Conservation (phyloP, 2,888 invertebrate genomes). For the Drosophila putrida region DNA sequence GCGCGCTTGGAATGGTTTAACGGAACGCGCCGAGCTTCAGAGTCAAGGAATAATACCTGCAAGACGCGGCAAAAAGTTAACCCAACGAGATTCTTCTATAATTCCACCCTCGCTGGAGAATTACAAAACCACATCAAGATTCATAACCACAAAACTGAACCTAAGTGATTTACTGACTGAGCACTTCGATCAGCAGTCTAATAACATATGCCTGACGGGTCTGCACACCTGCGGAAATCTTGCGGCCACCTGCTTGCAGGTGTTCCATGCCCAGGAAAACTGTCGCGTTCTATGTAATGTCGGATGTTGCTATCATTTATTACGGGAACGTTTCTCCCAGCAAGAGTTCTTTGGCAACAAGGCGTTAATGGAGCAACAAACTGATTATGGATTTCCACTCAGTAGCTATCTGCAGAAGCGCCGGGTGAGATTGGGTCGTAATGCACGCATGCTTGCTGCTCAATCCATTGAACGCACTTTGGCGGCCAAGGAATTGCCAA, state of each 20-base stretch:
- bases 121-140: slow-evolving; percentile 88
- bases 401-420: slow-evolving; percentile 87
- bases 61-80: slow-evolving; percentile 71
- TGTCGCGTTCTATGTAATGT: slow-evolving; percentile 91
- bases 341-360: slow-evolving; percentile 82
- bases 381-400: slow-evolving; percentile 89
- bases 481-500: slow-evolving; percentile 87
- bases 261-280: slow-evolving; percentile 87
- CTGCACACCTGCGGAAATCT: slow-evolving; percentile 96
- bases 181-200: slow-evolving; percentile 85
- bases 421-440: slow-evolving; percentile 88
- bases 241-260: slow-evolving; percentile 89
- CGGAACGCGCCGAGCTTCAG: slow-evolving; percentile 86
- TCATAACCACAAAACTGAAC: slow-evolving; percentile 88
- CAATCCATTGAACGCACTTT: slow-evolving; percentile 92
- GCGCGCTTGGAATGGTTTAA: slow-evolving; percentile 88
- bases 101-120: slow-evolving; percentile 52
- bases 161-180: slow-evolving; percentile 86
- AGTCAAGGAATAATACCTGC: slow-evolving; percentile 83
- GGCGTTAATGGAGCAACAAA: slow-evolving; percentile 71
- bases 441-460: slow-evolving; percentile 94
- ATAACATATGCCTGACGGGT: slow-evolving; percentile 88
- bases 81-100: slow-evolving; percentile 24
- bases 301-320: slow-evolving; percentile 95
- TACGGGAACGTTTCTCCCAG: slow-evolving; percentile 87